These are phyloP conservation scores for Acropternis orthonyx DNA, from an alignment of 2,797 vertebrate genomes.

Conservation along the genomic window DNA sequence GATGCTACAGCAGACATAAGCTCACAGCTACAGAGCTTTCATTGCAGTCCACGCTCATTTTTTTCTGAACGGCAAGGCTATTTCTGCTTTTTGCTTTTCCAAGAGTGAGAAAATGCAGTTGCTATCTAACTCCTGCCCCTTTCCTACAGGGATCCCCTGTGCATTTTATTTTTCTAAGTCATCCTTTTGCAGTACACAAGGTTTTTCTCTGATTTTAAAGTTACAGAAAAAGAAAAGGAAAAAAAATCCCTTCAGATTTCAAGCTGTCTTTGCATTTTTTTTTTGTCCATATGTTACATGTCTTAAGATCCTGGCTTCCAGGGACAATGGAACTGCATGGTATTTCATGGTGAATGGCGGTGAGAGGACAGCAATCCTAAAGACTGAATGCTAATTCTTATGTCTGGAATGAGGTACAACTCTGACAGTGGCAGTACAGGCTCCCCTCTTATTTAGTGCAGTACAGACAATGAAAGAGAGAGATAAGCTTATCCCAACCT, in stretches of 20 bases:
- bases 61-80: neutral
- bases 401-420: neutral
- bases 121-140: neutral
- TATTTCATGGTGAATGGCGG: neutral
- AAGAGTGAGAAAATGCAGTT: neutral
- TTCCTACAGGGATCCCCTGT: neutral
- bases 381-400: neutral
- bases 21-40: slow-evolving; percentile 1
- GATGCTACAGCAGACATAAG: neutral
- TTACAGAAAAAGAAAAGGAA: neutral
- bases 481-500: neutral
- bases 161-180: slow-evolving; percentile 17
- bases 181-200: neutral
- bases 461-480: neutral
- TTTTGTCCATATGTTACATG: neutral
- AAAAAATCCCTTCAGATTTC: neutral
- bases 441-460: neutral
- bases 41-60: neutral
- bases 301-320: neutral
- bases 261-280: neutral
- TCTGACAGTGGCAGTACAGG: neutral
- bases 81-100: slow-evolving; percentile 22
- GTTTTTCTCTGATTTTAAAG: neutral
- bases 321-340: neutral
- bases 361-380: neutral